Conservation (phyloP, 2,888 invertebrate species). For the Epinotia bilunana region DNA sequence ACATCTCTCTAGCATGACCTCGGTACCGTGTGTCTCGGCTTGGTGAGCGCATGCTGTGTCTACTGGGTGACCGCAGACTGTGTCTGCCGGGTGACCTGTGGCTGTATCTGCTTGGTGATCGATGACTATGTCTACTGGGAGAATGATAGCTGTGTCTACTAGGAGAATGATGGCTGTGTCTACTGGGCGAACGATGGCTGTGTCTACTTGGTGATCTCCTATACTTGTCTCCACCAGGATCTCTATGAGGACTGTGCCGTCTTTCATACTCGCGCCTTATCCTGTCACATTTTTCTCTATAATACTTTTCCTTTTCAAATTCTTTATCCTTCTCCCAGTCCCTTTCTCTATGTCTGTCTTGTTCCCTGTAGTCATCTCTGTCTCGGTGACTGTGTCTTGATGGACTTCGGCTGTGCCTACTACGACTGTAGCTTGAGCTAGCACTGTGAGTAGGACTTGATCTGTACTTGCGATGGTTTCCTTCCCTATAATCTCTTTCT, state of each 20-base stretch:
- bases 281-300: conserved; percentile 51
- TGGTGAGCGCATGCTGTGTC: conserved; percentile 52
- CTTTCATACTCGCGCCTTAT: conserved; percentile 62
- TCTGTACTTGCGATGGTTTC: conserved; percentile 44
- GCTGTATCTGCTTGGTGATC: conserved; percentile 52
- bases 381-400: conserved; percentile 55
- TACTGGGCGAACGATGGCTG: conserved; percentile 52
- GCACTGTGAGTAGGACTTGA: conserved; percentile 59
- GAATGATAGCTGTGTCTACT: conserved; percentile 53
- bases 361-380: conserved; percentile 28
- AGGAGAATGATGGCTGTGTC: conserved; percentile 52
- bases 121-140: conserved; percentile 50
- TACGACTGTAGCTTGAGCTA: conserved; percentile 43
- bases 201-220: conserved; percentile 48
- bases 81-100: conserved; percentile 54
- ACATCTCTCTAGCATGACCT: conserved; percentile 55
- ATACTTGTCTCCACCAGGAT: conserved; percentile 54
- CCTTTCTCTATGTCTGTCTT: conserved; percentile 23
- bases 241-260: conserved; percentile 59
- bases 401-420: conserved; percentile 56
- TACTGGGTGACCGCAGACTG: conserved; percentile 41
- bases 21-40: conserved; percentile 52
- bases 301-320: conserved; percentile 35
- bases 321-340: conserved; percentile 21
- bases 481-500: conserved; percentile 49